Percentiles rank a stretch among this genome's conserved stretches.
phyloP scores from a whole-genome alignment of 2,797 vertebrate genomes.

The Acrocephalus scirpaceus region DNA sequence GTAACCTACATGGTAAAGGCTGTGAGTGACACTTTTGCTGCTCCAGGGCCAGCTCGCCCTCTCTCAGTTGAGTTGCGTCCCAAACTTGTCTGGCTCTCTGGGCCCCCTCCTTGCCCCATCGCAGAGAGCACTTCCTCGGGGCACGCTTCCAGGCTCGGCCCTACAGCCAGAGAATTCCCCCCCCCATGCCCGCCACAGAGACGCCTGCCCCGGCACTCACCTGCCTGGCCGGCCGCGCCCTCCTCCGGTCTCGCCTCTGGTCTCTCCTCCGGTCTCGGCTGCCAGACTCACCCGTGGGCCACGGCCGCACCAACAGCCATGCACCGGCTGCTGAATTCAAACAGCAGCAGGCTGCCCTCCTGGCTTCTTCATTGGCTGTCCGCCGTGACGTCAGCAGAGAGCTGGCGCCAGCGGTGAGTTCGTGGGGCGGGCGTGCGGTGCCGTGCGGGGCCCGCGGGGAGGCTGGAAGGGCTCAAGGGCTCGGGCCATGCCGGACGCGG shows the following conservation, averaged over 20 bases:
- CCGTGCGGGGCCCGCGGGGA: fast-evolving
- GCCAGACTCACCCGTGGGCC: background rate
- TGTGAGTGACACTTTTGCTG: fast-evolving
- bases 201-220: too few relatives aligned
- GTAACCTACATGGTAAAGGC: fast-evolving
- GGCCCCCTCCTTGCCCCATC: fast-evolving
- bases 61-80: fast-evolving
- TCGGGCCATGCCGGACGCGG: too few relatives aligned
- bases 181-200: background rate
- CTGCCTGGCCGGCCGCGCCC: too few relatives aligned
- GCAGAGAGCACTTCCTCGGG: fast-evolving
- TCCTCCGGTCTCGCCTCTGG: too few relatives aligned
- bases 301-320: fast-evolving
- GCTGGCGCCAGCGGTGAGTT: background rate
- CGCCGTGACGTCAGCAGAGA: background rate
- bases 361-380: conserved; percentile 50
- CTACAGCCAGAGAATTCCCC: fast-evolving
- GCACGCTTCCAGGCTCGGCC: too few relatives aligned
- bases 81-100: fast-evolving
- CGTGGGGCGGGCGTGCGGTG: fast-evolving
- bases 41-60: fast-evolving
- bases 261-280: too few relatives aligned
- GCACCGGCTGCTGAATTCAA: conserved; percentile 65
- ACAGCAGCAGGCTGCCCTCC: background rate
- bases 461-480: too few relatives aligned